A percentile compares a stretch with the other conserved stretches of the same genome.
phyloP scores from a whole-genome alignment of 1,140 invertebrate genomes.

The Caenorhabditis elegans region WBcel235 BX284602.5:11237501-11238000 shows the following conservation, averaged over 20 bases:
- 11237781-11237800: slow-evolving; percentile 90
- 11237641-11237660: slow-evolving; percentile 50
- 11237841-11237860: slow-evolving; percentile 97
- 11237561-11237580: not conserved
- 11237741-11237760: slow-evolving; percentile 43
- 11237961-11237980: slow-evolving; percentile 91
- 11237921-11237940: slow-evolving; percentile 76
- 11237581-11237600: slow-evolving; percentile 20
- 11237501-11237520: not conserved
- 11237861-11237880: slow-evolving; percentile 83
- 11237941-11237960: slow-evolving; percentile 81
- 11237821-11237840: slow-evolving; percentile 88
- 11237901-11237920: slow-evolving; percentile 86
- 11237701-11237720: slow-evolving; percentile 49
- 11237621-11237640: slow-evolving; percentile 55
- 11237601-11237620: slow-evolving; percentile 46
- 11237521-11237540: not conserved
- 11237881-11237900: slow-evolving; percentile 79
- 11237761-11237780: slow-evolving; percentile 77
- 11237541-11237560: not conserved
- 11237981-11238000: slow-evolving; percentile 80
- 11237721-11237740: too few relatives aligned
- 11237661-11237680: slow-evolving; percentile 49
- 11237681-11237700: slow-evolving; percentile 52
- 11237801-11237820: slow-evolving; percentile 80